Percentiles rank a stretch among this genome's conserved stretches.
Evolutionary conservation across 2,888 invertebrate species (phyloP).

Genomic region (Sminthurinus aureus): DNA sequence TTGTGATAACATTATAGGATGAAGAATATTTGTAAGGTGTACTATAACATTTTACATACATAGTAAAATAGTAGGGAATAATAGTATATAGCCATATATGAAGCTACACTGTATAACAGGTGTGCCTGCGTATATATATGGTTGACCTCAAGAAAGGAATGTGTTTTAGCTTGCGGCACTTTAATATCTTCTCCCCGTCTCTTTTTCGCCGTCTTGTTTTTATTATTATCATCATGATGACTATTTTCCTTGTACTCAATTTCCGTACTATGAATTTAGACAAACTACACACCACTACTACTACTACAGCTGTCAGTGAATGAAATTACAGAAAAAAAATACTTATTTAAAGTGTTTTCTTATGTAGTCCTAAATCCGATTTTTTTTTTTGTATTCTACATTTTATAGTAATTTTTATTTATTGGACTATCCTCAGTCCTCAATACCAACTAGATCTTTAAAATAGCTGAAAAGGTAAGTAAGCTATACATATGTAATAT

Average conservation of each 20-base stretch:
- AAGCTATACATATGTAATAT: too few species aligned
- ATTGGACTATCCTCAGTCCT: not conserved
- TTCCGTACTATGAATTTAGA: not conserved
- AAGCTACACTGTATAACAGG: not conserved
- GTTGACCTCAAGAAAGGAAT: slow-evolving; percentile 43
- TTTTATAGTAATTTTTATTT: too few species aligned
- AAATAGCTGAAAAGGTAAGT: not conserved
- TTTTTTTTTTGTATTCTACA: too few species aligned
- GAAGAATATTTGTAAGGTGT: not conserved
- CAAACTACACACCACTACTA: not conserved
- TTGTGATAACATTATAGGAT: not conserved
- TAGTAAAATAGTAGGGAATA: not conserved
- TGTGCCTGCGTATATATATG: slow-evolving; percentile 14
- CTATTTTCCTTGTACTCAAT: not conserved
- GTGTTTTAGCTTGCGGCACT: slow-evolving; percentile 23
- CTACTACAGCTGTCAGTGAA: not conserved
- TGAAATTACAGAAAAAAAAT: not conserved
- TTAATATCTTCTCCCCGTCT: slow-evolving; percentile 20
- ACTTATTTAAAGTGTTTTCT: not conserved
- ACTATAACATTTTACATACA: not conserved
- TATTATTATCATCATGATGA: not conserved
- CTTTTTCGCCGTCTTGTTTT: not conserved
- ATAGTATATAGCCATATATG: not conserved
- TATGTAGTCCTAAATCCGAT: not conserved
- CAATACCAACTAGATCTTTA: not conserved